phyloP scores from a whole-genome alignment of 2,888 invertebrate species.

The Malachius bipustulatus region DNA sequence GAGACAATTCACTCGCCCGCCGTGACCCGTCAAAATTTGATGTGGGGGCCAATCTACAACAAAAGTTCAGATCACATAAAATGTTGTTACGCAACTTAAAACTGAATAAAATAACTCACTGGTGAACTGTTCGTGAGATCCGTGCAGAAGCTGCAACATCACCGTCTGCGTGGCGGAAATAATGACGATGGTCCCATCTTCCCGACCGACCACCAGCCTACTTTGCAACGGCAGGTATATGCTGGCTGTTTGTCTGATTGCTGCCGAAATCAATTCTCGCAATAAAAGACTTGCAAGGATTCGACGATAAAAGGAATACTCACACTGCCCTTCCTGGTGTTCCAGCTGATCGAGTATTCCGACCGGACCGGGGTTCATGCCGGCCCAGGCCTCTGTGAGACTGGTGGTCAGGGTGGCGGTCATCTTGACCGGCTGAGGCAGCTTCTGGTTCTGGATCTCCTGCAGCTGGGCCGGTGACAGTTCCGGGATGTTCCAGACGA shows the following conservation, averaged over 20 bases:
- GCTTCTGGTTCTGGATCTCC: conserved; percentile 45
- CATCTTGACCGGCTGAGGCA: conserved; percentile 38
- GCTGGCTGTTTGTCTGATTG: conserved; percentile 77
- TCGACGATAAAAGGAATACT: conserved; percentile 13
- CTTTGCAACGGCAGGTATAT: conserved; percentile 91
- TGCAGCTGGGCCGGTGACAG: conserved; percentile 52
- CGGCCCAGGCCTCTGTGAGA: conserved; percentile 75
- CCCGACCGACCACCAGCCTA: conserved; percentile 84
- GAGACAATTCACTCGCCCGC: conserved; percentile 87
- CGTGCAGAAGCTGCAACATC: conserved; percentile 81
- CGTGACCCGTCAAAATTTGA: conserved; percentile 79
- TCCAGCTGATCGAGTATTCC: conserved; percentile 86
- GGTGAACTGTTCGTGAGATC: conserved; percentile 69
- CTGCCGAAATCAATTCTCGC: conserved; percentile 26
- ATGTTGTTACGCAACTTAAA: neutral
- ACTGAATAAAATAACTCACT: conserved; percentile 40
- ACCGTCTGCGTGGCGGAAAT: conserved; percentile 93
- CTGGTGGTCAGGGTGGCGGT: conserved; percentile 72
- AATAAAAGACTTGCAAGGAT: conserved; percentile 7
- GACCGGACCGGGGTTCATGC: conserved; percentile 76
- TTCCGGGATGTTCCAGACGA: conserved; percentile 83
- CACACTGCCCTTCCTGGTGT: conserved; percentile 53
- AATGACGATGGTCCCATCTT: conserved; percentile 92
- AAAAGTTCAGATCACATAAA: conserved; percentile 1
- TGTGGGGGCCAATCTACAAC: conserved; percentile 76